Evolutionary conservation across 1,140 invertebrate species (phyloP).

Genomic region (Drosophila nannoptera): DNA sequence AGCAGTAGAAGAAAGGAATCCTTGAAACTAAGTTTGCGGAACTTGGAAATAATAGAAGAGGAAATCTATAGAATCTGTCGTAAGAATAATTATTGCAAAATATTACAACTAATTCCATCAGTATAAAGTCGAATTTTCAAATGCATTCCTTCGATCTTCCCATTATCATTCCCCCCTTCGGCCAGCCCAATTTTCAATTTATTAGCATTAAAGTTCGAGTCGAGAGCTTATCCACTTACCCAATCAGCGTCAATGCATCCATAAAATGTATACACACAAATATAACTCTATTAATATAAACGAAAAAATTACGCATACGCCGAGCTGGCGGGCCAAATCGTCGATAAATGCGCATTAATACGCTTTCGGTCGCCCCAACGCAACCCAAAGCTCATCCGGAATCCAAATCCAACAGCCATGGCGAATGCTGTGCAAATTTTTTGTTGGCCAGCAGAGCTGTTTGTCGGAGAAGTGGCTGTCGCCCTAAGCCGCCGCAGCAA

Average conservation of each 20-base stretch:
- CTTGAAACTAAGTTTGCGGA: too few relatives aligned
- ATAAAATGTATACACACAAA: conserved; percentile 32
- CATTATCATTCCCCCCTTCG: too few relatives aligned
- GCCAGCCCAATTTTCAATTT: too few relatives aligned
- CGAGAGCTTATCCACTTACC: conserved; percentile 9
- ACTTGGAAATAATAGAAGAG: too few relatives aligned
- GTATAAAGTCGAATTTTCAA: too few relatives aligned
- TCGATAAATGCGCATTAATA: conserved; percentile 10
- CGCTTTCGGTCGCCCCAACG: background rate
- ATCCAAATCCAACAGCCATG: conserved; percentile 29
- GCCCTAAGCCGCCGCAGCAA: conserved; percentile 55
- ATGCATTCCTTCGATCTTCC: too few relatives aligned
- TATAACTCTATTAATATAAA: conserved; percentile 31
- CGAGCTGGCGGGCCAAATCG: conserved; percentile 22
- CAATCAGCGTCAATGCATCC: conserved; percentile 11
- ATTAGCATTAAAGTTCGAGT: background rate
- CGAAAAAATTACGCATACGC: conserved; percentile 52
- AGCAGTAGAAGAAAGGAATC: conserved; percentile 18
- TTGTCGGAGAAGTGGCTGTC: conserved; percentile 13
- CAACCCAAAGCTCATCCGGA: conserved; percentile 1
- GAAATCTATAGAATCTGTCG: too few relatives aligned
- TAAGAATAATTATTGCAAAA: too few relatives aligned
- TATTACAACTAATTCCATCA: too few relatives aligned
- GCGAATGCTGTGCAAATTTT: conserved; percentile 51
- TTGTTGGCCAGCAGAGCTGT: background rate